These are phyloP conservation scores for Takifugu ocellatus DNA, from an alignment of 2,797 vertebrate species.

Conservation along the genomic window DNA sequence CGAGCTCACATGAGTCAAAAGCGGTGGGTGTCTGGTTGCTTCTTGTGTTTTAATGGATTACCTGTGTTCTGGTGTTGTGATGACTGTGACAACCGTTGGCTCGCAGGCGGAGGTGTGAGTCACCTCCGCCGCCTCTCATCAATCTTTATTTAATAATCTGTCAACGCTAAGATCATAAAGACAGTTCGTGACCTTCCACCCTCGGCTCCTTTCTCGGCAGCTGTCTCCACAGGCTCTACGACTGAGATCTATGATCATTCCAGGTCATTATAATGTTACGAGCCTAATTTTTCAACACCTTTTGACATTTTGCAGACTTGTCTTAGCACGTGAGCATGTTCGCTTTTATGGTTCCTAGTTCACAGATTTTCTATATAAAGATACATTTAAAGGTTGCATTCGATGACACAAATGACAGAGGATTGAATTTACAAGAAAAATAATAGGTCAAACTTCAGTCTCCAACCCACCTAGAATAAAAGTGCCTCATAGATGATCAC, in stretches of 20 bases:
- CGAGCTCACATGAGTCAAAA: constrained; percentile 52
- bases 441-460: neutral
- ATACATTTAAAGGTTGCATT: neutral
- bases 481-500: constrained; percentile 33
- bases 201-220: constrained; percentile 32
- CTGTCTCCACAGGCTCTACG: constrained; percentile 18
- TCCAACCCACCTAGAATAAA: constrained; percentile 10
- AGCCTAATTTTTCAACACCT: constrained; percentile 36
- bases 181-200: constrained; percentile 42
- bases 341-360: neutral
- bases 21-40: constrained; percentile 20
- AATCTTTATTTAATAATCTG: constrained; percentile 44
- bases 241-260: constrained; percentile 41
- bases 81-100: constrained; percentile 14
- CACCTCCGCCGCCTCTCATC: constrained; percentile 36
- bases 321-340: constrained; percentile 5
- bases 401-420: neutral
- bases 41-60: constrained; percentile 6
- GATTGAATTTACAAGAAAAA: neutral
- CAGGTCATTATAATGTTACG: constrained; percentile 39
- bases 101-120: constrained; percentile 19
- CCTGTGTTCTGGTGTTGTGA: constrained; percentile 6
- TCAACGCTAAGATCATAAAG: constrained; percentile 37
- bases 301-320: constrained; percentile 31
- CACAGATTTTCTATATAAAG: neutral